Conservation (phyloP, 92 coral and sea anemone species). For the Chrysogorgia sp. region DNA sequence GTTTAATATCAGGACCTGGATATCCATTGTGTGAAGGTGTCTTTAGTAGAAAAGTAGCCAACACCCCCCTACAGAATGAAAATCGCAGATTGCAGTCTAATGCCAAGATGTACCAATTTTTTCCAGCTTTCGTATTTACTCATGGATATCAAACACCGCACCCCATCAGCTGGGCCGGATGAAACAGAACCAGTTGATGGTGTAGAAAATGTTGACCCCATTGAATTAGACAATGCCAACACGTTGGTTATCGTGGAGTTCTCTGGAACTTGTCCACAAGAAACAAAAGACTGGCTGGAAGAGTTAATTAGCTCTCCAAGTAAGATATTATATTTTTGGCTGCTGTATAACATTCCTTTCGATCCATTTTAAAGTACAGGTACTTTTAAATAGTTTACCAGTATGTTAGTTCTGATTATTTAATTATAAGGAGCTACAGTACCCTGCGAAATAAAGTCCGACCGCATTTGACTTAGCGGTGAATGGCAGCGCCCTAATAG, state of each 20-base stretch:
- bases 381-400: too few relatives aligned
- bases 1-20: too few relatives aligned
- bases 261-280: constrained; percentile 76
- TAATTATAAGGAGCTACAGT: too few relatives aligned
- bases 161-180: constrained; percentile 11
- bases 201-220: constrained; percentile 39
- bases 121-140: constrained; percentile 37
- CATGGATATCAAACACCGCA: constrained; percentile 34
- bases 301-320: constrained; percentile 88
- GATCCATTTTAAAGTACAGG: too few relatives aligned
- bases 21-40: too few relatives aligned
- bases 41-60: too few relatives aligned
- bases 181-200: background rate
- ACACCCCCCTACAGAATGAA: too few relatives aligned
- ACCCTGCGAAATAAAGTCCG: background rate
- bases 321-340: constrained; percentile 17
- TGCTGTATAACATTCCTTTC: background rate
- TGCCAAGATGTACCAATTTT: too few relatives aligned
- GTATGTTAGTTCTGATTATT: too few relatives aligned
- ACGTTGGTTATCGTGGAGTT: constrained; percentile 89
- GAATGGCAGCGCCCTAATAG: too few relatives aligned
- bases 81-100: too few relatives aligned
- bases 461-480: too few relatives aligned
- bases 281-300: constrained; percentile 85
- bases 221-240: constrained; percentile 50